These are phyloP conservation scores for Conus ventricosus DNA, from an alignment of 1,140 invertebrate species.

Conservation along the genomic window DNA sequence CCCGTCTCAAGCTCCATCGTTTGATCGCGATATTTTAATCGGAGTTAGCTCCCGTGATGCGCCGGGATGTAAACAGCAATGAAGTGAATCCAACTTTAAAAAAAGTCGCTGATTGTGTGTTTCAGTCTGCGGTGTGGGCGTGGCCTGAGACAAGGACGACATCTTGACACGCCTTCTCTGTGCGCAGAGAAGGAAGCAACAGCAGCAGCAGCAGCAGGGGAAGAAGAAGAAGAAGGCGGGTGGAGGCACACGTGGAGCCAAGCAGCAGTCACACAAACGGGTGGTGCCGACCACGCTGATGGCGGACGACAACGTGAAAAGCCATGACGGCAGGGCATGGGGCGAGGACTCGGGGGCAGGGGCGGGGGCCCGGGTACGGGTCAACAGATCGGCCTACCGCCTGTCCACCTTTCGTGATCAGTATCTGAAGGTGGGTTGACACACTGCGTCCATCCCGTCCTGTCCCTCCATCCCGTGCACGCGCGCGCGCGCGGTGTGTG, in stretches of 20 bases:
- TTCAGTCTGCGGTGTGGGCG: background rate
- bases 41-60: no score
- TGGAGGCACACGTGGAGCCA: background rate
- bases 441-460: no score
- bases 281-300: background rate
- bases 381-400: slow-evolving; percentile 31
- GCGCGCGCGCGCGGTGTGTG: no score
- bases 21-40: no score
- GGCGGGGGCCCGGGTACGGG: background rate
- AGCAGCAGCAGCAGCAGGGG: background rate
- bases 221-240: background rate
- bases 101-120: background rate
- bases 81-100: no score
- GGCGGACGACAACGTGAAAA: slow-evolving; percentile 11
- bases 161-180: background rate
- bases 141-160: background rate
- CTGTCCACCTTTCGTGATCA: slow-evolving; percentile 17
- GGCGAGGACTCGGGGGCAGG: background rate
- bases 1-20: no score
- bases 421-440: slow-evolving; percentile 14
- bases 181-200: background rate
- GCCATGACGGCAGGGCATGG: background rate
- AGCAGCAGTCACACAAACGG: background rate
- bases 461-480: background rate
- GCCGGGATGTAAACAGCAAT: no score